Conservation (phyloP, 2,888 invertebrate species). For the Cybosia mesomella region DNA sequence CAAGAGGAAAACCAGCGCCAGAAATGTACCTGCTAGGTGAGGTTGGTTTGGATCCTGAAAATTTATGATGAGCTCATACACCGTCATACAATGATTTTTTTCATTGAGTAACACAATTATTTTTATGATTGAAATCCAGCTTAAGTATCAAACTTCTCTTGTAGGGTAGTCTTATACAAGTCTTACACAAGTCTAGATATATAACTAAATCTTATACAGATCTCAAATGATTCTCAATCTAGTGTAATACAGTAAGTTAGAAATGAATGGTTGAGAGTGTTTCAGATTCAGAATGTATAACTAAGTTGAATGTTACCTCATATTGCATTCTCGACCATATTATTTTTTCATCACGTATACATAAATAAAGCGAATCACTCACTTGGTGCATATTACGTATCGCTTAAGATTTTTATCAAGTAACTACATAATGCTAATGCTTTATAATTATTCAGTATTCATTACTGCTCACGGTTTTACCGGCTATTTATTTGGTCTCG, state of each 20-base stretch:
- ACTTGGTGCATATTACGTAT: slow-evolving; percentile 14
- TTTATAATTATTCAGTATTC: slow-evolving; percentile 3
- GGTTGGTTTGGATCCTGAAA: too few relatives aligned
- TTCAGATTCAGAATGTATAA: background rate
- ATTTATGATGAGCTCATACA: too few relatives aligned
- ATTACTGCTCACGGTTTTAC: background rate
- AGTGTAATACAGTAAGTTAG: background rate
- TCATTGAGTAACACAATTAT: too few relatives aligned
- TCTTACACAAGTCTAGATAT: too few relatives aligned
- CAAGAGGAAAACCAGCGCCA: too few relatives aligned
- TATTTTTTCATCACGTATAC: slow-evolving; percentile 8
- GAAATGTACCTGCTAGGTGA: too few relatives aligned
- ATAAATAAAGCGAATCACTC: slow-evolving; percentile 11
- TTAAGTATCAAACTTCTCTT: too few relatives aligned
- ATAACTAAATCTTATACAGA: background rate
- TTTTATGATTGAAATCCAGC: too few relatives aligned
- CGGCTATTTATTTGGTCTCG: background rate
- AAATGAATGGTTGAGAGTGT: background rate
- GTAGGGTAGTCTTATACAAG: too few relatives aligned
- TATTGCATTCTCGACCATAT: slow-evolving; percentile 14
- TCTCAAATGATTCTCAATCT: background rate
- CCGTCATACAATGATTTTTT: too few relatives aligned
- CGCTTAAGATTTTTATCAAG: slow-evolving; percentile 8
- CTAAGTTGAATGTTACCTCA: slow-evolving; percentile 2
- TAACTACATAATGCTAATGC: slow-evolving; percentile 13